Percentiles rank a stretch among this genome's conserved stretches.
These are phyloP conservation scores for Crax fasciolata DNA, from an alignment of 2,797 vertebrate species.

Conservation along the genomic window DNA sequence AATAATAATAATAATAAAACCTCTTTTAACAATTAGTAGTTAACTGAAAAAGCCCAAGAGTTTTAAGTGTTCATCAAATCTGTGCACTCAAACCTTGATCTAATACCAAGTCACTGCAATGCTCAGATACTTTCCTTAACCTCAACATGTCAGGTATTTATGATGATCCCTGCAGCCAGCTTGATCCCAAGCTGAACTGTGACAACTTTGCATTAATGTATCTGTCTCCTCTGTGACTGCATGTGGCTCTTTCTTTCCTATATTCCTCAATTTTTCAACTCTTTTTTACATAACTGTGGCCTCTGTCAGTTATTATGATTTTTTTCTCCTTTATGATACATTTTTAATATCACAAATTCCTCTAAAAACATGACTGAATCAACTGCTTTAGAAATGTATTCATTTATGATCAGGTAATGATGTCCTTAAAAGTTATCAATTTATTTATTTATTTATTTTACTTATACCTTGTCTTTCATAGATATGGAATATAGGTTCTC, in stretches of 20 bases:
- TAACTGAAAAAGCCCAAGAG: neutral
- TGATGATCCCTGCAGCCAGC: constrained; percentile 44
- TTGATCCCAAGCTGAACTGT: constrained; percentile 70
- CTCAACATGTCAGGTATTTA: constrained; percentile 58
- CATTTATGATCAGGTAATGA: neutral
- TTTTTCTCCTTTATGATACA: constrained; percentile 7
- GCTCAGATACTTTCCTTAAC: constrained; percentile 52
- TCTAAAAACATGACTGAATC: constrained; percentile 34
- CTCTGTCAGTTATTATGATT: neutral
- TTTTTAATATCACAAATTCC: constrained; percentile 16
- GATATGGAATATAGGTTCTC: neutral
- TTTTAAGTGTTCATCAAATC: neutral
- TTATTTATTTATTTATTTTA: neutral
- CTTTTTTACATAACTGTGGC: constrained; percentile 42
- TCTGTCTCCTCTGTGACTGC: constrained; percentile 46
- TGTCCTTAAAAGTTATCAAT: neutral
- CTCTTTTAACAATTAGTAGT: neutral
- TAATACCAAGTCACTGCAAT: neutral
- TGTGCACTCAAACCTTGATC: neutral
- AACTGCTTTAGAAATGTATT: constrained; percentile 7
- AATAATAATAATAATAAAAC: neutral
- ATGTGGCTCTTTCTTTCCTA: constrained; percentile 26
- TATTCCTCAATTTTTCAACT: constrained; percentile 51
- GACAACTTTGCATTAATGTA: constrained; percentile 47
- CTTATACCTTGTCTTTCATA: neutral